Evolutionary conservation across 2,888 invertebrate species (phyloP).

Genomic region (Chloroclysta siterata): DNA sequence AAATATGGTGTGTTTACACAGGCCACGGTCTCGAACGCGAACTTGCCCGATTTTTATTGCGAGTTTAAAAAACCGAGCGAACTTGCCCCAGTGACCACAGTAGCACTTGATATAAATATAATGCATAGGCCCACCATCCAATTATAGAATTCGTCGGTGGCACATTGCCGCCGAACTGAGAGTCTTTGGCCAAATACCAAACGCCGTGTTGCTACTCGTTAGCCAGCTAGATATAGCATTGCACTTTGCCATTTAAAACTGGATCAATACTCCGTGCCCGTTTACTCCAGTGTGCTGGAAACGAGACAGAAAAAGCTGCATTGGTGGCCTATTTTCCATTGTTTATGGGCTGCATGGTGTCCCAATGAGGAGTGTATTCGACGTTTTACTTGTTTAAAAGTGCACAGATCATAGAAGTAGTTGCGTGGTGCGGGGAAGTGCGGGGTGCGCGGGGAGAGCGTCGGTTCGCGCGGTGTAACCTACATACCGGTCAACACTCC

Average conservation of each 20-base stretch:
- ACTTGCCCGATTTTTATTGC: conserved; percentile 80
- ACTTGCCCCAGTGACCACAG: conserved; percentile 81
- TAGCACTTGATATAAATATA: conserved; percentile 75
- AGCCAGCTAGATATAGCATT: conserved; percentile 41
- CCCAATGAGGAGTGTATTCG: conserved; percentile 63
- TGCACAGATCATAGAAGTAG: conserved; percentile 79
- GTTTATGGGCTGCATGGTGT: conserved; percentile 31
- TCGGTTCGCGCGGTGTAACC: conserved; percentile 80
- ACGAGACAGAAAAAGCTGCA: conserved; percentile 25
- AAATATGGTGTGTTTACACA: conserved; percentile 55
- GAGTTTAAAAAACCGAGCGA: conserved; percentile 75
- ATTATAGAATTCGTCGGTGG: conserved; percentile 63
- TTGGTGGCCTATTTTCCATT: conserved; percentile 41
- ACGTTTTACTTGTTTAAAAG: conserved; percentile 75
- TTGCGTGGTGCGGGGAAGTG: conserved; percentile 59
- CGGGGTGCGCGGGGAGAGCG: conserved; percentile 54
- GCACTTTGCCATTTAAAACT: conserved; percentile 52
- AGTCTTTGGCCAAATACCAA: conserved; percentile 52
- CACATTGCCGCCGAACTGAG: conserved; percentile 55
- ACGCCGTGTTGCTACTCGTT: conserved; percentile 44
- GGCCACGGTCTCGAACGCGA: conserved; percentile 74
- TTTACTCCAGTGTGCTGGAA: conserved; percentile 18
- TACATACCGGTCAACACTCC: conserved; percentile 85
- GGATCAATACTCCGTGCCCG: conserved; percentile 32
- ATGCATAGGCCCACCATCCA: conserved; percentile 62